A percentile compares a stretch with the other conserved stretches of the same genome.
These are phyloP conservation scores for Sclerodermus sp. DNA, from an alignment of 2,888 invertebrate genomes.

Conservation along the genomic window DNA sequence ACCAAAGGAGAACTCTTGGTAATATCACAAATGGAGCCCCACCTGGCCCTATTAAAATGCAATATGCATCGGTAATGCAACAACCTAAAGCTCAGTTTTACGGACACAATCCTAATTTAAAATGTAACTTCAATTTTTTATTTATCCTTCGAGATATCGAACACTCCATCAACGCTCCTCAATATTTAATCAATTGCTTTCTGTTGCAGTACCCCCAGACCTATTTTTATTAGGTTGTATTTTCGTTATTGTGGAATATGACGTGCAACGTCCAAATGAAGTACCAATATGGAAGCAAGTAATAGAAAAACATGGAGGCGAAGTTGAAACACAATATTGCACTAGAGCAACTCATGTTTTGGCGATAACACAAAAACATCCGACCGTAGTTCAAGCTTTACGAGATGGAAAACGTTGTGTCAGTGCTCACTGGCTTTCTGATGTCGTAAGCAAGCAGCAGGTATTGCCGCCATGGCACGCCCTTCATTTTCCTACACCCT, in stretches of 20 bases:
- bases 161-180: not conserved
- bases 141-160: not conserved
- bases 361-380: conserved; percentile 87
- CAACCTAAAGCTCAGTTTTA: conserved; percentile 78
- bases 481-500: conserved; percentile 84
- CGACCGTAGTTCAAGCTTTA: conserved; percentile 83
- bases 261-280: conserved; percentile 67
- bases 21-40: conserved; percentile 61
- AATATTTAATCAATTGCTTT: not conserved
- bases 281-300: conserved; percentile 70
- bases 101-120: conserved; percentile 90
- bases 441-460: conserved; percentile 82
- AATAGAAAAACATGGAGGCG: conserved; percentile 82
- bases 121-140: conserved; percentile 58
- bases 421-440: conserved; percentile 88
- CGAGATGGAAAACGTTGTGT: conserved; percentile 74
- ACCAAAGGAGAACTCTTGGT: conserved; percentile 59
- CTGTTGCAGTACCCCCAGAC: conserved; percentile 72
- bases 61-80: conserved; percentile 48
- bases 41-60: conserved; percentile 51
- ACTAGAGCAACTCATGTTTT: conserved; percentile 89
- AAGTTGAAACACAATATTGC: conserved; percentile 83
- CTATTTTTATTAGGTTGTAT: conserved; percentile 91
- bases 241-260: conserved; percentile 86
- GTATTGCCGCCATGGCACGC: conserved; percentile 93